Evolutionary conservation across 2,888 invertebrate species (phyloP).

Genomic region (Heteromurus nitidus): DNA sequence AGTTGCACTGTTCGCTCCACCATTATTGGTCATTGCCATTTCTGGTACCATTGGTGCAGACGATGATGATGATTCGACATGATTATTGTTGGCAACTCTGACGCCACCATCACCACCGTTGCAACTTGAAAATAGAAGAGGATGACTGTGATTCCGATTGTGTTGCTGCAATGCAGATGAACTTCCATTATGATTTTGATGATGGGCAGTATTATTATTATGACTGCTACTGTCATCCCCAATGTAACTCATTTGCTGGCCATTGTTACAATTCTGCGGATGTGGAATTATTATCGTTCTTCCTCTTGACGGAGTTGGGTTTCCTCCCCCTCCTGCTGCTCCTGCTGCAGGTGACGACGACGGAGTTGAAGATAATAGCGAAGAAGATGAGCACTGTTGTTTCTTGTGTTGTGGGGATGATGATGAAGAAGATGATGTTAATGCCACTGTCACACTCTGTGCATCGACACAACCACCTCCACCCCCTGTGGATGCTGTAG

Average conservation of each 20-base stretch:
- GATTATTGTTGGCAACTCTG: conserved; percentile 52
- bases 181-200: conserved; percentile 17
- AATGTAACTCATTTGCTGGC: conserved; percentile 52
- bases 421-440: too few species aligned
- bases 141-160: conserved; percentile 61
- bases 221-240: conserved; percentile 47
- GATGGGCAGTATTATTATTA: conserved; percentile 43
- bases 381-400: neutral
- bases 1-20: conserved; percentile 11
- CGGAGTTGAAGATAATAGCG: conserved; percentile 38
- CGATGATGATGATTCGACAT: conserved; percentile 34
- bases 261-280: conserved; percentile 62
- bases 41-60: conserved; percentile 45
- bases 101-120: too few species aligned
- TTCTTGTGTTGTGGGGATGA: conserved; percentile 19
- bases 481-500: conserved; percentile 29
- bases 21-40: conserved; percentile 56
- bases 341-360: conserved; percentile 36
- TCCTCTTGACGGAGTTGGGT: conserved; percentile 46
- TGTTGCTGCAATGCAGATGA: conserved; percentile 43
- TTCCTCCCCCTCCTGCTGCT: conserved; percentile 42
- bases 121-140: conserved; percentile 40
- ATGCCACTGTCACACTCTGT: conserved; percentile 44
- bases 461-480: conserved; percentile 26
- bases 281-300: conserved; percentile 53